These are phyloP conservation scores for Hyperoplus lanceolatus DNA, from an alignment of 2,797 vertebrate species.

Conservation along the genomic window DNA sequence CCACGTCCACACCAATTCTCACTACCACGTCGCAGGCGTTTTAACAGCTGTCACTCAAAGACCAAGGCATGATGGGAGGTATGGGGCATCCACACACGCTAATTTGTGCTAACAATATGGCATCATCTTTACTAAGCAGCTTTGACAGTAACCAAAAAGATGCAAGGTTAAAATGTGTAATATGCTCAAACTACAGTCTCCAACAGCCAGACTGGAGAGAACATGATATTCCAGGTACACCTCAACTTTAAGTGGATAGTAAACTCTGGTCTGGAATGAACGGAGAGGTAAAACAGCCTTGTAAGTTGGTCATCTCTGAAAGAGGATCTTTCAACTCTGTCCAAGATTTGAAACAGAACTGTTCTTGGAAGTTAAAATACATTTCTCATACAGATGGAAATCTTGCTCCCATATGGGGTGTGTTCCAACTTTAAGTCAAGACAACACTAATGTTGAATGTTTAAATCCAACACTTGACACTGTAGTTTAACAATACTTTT, in stretches of 20 bases:
- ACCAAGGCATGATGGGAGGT: conserved; percentile 71
- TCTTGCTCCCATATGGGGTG: not conserved
- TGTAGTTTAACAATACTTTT: not conserved
- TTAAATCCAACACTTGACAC: not conserved
- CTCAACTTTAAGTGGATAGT: conserved; percentile 13
- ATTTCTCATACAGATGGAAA: not conserved
- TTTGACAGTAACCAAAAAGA: conserved; percentile 5
- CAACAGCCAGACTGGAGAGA: conserved; percentile 33
- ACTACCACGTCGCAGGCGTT: conserved; percentile 68
- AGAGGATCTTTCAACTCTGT: conserved; percentile 33
- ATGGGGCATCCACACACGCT: conserved; percentile 47
- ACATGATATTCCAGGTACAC: conserved; percentile 31
- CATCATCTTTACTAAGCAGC: conserved; percentile 25
- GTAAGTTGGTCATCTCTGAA: conserved; percentile 35
- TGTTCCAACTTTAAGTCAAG: not conserved
- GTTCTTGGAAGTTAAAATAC: conserved; percentile 17
- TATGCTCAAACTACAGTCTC: conserved; percentile 13
- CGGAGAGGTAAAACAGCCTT: conserved; percentile 11
- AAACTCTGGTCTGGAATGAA: conserved; percentile 30
- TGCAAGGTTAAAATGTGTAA: conserved; percentile 19
- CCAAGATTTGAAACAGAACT: conserved; percentile 23
- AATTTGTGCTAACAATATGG: conserved; percentile 60
- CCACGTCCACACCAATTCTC: conserved; percentile 81
- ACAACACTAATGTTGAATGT: not conserved
- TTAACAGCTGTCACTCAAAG: conserved; percentile 81